phyloP scores from a whole-genome alignment of 1,140 invertebrate genomes.

The Tetraneura akinire region DNA sequence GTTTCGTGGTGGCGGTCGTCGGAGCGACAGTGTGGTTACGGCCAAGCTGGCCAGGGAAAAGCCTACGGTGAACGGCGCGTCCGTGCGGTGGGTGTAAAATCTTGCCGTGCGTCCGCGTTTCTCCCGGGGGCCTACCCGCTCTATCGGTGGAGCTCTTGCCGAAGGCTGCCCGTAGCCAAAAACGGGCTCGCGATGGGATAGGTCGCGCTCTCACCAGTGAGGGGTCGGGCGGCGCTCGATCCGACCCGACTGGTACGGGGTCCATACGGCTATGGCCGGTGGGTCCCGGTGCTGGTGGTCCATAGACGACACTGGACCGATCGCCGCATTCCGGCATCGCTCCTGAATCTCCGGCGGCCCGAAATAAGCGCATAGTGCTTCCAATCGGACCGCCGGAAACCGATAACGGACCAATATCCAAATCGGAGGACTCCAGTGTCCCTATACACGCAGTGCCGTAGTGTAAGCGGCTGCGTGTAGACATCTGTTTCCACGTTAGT shows the following conservation, averaged over 20 bases:
- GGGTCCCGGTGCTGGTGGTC: neutral
- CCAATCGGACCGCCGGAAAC: no score
- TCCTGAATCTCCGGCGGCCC: no score
- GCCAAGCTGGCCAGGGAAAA: neutral
- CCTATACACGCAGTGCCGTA: no score
- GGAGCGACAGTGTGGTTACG: no score
- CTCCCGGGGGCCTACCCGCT: neutral
- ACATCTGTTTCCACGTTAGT: no score
- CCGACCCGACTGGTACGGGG: neutral
- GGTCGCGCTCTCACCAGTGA: neutral
- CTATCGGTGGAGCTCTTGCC: neutral
- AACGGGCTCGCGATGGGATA: neutral
- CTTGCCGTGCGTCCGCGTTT: rapidly evolving
- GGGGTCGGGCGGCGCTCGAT: neutral
- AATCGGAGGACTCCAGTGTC: slow-evolving; percentile 63
- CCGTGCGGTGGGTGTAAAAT: neutral
- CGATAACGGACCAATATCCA: no score
- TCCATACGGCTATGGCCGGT: neutral
- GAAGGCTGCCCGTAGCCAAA: neutral
- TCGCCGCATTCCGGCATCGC: neutral
- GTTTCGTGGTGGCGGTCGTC: no score
- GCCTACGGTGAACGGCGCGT: neutral
- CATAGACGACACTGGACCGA: neutral
- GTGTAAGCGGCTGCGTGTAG: no score
- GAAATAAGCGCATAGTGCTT: no score